phyloP scores from a whole-genome alignment of 2,888 invertebrate genomes.

The Nebria brevicollis region DNA sequence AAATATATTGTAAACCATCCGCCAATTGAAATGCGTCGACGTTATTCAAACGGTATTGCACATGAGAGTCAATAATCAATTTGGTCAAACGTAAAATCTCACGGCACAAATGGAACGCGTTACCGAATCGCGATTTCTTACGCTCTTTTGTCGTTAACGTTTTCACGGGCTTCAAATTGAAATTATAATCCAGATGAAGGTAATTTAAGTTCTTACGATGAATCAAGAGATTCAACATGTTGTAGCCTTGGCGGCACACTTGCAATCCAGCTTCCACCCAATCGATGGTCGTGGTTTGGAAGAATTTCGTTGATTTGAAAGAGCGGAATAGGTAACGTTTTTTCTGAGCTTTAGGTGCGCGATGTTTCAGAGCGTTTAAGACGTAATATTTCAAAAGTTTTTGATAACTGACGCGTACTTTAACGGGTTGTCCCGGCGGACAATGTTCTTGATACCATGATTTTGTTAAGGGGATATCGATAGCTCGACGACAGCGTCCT shows the following conservation, averaged over 20 bases:
- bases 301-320: conserved; percentile 99
- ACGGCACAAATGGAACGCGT: conserved; percentile 98
- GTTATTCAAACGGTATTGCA: conserved; percentile 98
- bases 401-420: conserved; percentile 99
- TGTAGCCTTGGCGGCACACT: conserved; percentile 98
- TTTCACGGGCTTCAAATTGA: conserved; percentile 99
- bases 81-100: conserved; percentile 99
- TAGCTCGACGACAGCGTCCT: conserved; percentile 91
- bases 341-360: conserved; percentile 98
- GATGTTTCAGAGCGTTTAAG: conserved; percentile 95
- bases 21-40: conserved; percentile 99
- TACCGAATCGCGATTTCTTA: conserved; percentile 97
- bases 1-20: conserved; percentile 98
- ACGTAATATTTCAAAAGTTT: conserved; percentile 98
- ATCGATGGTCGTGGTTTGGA: conserved; percentile 98
- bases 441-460: conserved; percentile 96
- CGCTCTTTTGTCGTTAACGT: conserved; percentile 99
- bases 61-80: conserved; percentile 98
- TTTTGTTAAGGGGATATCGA: conserved; percentile 97
- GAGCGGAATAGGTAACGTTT: conserved; percentile 98
- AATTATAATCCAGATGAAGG: conserved; percentile 99
- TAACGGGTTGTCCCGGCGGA: conserved; percentile 96
- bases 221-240: conserved; percentile 98
- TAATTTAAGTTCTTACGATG: conserved; percentile 99
- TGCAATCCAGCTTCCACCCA: conserved; percentile 99